Evolutionary conservation across 2,888 invertebrate genomes (phyloP).

Genomic region (Dasysyrphus albostriatus): DNA sequence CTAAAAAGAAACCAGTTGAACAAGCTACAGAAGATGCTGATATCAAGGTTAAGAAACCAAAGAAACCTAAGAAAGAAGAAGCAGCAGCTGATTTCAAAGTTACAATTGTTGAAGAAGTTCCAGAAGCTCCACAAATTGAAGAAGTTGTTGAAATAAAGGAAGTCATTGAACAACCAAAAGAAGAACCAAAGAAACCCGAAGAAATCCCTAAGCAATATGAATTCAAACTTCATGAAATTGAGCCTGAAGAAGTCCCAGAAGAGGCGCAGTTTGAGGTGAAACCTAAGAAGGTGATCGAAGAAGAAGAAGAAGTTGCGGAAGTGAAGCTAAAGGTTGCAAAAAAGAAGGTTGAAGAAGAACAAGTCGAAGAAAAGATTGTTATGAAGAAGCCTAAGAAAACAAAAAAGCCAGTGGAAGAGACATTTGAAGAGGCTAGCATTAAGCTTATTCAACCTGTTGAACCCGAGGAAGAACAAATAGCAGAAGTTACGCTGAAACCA

Average conservation of each 20-base stretch:
- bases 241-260: constrained; percentile 77
- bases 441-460: constrained; percentile 79
- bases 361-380: constrained; percentile 78
- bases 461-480: constrained; percentile 81
- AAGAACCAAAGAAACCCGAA: constrained; percentile 75
- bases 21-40: constrained; percentile 71
- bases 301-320: constrained; percentile 73
- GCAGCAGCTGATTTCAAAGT: constrained; percentile 79
- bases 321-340: constrained; percentile 77
- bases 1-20: constrained; percentile 79
- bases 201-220: constrained; percentile 62
- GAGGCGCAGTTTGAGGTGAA: constrained; percentile 80
- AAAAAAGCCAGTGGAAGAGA: constrained; percentile 79
- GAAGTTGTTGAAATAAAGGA: constrained; percentile 76
- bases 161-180: constrained; percentile 78
- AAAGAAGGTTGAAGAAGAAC: constrained; percentile 78
- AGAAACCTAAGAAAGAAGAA: constrained; percentile 80
- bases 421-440: constrained; percentile 79
- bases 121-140: constrained; percentile 57
- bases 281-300: constrained; percentile 75
- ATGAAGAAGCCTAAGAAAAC: constrained; percentile 79
- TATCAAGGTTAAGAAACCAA: constrained; percentile 77
- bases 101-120: constrained; percentile 74
- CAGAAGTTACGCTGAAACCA: constrained; percentile 82
- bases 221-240: constrained; percentile 45